Conservation (phyloP, 2,113 vertebrate genomes). For the Recurvirostra avosetta region DNA sequence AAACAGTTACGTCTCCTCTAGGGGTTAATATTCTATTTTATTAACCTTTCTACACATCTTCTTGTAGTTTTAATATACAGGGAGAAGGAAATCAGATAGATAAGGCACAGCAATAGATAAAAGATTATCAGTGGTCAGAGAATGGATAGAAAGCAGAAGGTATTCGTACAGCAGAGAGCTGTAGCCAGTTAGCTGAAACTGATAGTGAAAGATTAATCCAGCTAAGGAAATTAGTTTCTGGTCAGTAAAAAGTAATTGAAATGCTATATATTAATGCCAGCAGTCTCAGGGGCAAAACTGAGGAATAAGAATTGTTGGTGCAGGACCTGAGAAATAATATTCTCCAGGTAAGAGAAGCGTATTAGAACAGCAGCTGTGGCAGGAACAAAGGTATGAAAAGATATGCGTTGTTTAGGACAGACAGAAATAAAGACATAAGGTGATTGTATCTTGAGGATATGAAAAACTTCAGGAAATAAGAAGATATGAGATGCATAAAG, state of each 20-base stretch:
- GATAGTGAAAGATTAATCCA: slow-evolving; percentile 32
- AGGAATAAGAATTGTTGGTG: neutral
- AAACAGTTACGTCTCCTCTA: neutral
- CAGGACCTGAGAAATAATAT: neutral
- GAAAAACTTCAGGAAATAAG: neutral
- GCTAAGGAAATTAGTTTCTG: slow-evolving; percentile 46
- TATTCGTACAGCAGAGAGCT: neutral
- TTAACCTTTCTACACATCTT: neutral
- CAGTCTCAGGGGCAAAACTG: neutral
- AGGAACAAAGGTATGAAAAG: neutral
- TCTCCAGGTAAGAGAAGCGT: neutral
- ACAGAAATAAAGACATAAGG: neutral
- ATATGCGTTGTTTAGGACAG: neutral
- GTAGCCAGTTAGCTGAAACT: slow-evolving; percentile 18
- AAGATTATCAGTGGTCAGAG: neutral
- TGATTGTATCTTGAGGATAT: neutral
- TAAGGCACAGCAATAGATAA: neutral
- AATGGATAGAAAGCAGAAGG: neutral
- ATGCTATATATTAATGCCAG: neutral
- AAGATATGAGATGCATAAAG: neutral
- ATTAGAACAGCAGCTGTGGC: neutral
- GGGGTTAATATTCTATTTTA: neutral
- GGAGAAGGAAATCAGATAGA: neutral
- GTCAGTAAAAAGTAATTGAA: slow-evolving; percentile 10
- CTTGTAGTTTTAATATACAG: slow-evolving; percentile 9